Evolutionary conservation across 2,797 vertebrate species (phyloP), one percentile per base, ranked within the genome.

Genomic region (Ambastaia sidthimunki): DNA sequence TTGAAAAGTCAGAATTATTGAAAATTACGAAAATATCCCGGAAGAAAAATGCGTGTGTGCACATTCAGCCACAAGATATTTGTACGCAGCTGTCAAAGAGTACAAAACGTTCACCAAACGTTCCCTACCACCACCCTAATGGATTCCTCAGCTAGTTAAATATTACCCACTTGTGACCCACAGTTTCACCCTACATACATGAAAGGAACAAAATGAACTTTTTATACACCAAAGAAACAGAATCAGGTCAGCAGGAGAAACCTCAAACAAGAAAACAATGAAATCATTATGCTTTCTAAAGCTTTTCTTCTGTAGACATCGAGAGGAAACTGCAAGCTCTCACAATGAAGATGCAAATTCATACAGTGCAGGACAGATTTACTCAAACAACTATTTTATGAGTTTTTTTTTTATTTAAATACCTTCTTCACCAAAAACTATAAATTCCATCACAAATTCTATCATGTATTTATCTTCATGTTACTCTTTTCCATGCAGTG

Each of bases 91-190:
- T 47, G 41, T 68, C 34, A 34, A 65, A 63, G 66, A 84, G 85
- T 71, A 76, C 62, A 44, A 60, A 80, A 62, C 23, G 54, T 55
- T 73, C 34, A 52, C 15, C 60, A 70, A 78, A 76, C 55, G 41
- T 44, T 44, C 9, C n/a, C 54, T 28, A 55, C 52, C 48, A 41
- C n/a, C 68, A 63, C 71, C 78, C 81, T 85, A 88, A 78, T 82
- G 84, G 34, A 78, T 71, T 65, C 57, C 63, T 54, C 47, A 48
- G 63, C 82, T 85, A 80, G 91, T 90, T 91, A 91, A 92, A 90
- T 84, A 90, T 90, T 91, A 87, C 59, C 87, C 81, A 76, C 82
- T 55, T 50, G 28, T 3, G 52, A 31, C 15, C 77, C 76, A 37
- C 73, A 59, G 77, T 82, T 82, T 80, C 71, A 84, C 82, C 85